A percentile compares a stretch with the other conserved stretches of the same genome.
These are phyloP conservation scores for Sterna hirundo DNA, from an alignment of 2,113 vertebrate genomes.

Conservation along the genomic window DNA sequence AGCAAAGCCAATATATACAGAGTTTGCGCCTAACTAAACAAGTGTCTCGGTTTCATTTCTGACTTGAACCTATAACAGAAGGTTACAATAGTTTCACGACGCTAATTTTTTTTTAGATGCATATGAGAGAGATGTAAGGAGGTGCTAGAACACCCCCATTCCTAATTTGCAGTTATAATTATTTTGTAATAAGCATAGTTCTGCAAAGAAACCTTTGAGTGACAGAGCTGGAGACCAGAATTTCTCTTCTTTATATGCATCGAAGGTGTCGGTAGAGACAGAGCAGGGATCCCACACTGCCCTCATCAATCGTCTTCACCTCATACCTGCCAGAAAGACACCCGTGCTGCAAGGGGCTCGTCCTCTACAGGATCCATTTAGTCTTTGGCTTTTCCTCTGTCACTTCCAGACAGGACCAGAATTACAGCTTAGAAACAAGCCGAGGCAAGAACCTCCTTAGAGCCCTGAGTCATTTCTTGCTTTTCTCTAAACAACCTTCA, in stretches of 20 bases:
- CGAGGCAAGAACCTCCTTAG: neutral
- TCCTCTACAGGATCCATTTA: neutral
- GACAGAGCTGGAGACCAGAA: neutral
- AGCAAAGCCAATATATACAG: slow-evolving; percentile 5
- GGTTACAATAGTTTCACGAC: slow-evolving; percentile 40
- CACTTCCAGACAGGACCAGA: neutral
- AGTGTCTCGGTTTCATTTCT: slow-evolving; percentile 21
- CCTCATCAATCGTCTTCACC: neutral
- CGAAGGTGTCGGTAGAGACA: neutral
- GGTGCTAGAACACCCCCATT: slow-evolving; percentile 58
- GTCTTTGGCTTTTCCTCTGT: neutral
- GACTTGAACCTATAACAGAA: slow-evolving; percentile 40
- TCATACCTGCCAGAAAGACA: neutral
- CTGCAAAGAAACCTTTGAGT: slow-evolving; percentile 11
- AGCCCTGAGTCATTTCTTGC: neutral
- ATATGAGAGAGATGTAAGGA: slow-evolving; percentile 43
- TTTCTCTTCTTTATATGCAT: neutral
- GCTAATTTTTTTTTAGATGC: slow-evolving; percentile 52
- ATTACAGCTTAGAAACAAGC: neutral
- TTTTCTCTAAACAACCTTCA: neutral
- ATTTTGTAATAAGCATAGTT: slow-evolving; percentile 50
- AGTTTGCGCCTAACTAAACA: neutral
- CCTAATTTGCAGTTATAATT: slow-evolving; percentile 65
- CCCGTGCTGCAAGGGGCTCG: neutral
- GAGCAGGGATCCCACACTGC: neutral